These are phyloP conservation scores for Drosophila fulvimacula DNA, from an alignment of 2,888 invertebrate genomes.

Conservation along the genomic window DNA sequence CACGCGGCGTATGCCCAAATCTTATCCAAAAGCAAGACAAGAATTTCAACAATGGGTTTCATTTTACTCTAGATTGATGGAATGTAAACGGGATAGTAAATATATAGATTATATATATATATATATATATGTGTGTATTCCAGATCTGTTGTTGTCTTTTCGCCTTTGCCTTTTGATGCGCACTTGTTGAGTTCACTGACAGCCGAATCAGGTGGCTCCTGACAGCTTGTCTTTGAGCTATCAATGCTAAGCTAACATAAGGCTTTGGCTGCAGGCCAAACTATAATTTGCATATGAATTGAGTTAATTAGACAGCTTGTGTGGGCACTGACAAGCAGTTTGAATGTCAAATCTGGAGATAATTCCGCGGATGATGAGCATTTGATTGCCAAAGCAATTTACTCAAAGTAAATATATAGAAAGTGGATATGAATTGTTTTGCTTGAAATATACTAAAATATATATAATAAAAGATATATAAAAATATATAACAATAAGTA, in stretches of 20 bases:
- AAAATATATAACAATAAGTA: neutral
- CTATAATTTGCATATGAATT: slow-evolving; percentile 8
- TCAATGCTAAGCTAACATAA: slow-evolving; percentile 6
- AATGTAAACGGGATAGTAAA: slow-evolving; percentile 52
- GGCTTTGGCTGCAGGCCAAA: neutral
- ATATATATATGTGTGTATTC: neutral
- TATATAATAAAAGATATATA: neutral
- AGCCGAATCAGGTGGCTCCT: slow-evolving; percentile 8
- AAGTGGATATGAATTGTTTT: neutral
- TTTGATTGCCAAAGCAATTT: neutral
- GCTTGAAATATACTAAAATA: no score
- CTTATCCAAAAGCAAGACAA: neutral
- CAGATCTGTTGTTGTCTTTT: neutral
- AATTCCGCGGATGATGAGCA: neutral
- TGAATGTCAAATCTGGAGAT: neutral
- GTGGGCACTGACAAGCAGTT: neutral
- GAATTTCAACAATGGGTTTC: neutral
- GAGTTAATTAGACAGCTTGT: neutral
- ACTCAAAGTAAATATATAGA: neutral
- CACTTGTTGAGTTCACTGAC: slow-evolving; percentile 9
- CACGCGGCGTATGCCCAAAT: slow-evolving; percentile 32
- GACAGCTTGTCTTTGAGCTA: slow-evolving; percentile 14
- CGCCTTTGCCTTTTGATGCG: neutral
- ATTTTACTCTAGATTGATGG: slow-evolving; percentile 42
- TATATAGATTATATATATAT: no score